Evolutionary conservation across 2,113 vertebrate species (phyloP).

Genomic region (Dasyurus viverrinus): DNA sequence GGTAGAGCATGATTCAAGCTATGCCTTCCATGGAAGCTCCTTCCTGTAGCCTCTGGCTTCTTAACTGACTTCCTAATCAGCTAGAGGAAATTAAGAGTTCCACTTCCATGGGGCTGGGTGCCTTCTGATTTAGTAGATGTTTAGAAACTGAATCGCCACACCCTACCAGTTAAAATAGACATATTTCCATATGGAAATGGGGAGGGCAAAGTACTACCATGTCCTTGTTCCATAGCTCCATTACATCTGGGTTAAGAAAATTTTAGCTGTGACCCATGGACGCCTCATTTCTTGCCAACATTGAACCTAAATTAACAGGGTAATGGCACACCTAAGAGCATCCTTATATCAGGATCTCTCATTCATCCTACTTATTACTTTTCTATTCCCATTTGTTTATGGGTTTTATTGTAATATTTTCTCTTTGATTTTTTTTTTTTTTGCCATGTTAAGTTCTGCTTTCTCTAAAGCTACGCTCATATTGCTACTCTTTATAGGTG

Average conservation of each 20-base stretch:
- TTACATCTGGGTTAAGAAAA: background rate
- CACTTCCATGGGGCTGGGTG: background rate
- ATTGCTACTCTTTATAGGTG: background rate
- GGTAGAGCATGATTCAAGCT: too few relatives aligned
- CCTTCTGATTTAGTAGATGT: background rate
- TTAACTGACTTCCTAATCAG: background rate
- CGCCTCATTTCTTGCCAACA: background rate
- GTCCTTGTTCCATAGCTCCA: background rate
- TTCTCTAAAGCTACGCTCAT: background rate
- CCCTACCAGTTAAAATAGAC: background rate
- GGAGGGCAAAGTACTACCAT: background rate
- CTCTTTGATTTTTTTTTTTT: background rate
- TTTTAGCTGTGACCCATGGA: background rate
- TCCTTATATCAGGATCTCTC: background rate
- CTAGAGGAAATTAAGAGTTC: background rate
- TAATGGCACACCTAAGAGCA: background rate
- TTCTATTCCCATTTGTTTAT: background rate
- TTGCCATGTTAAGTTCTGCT: background rate
- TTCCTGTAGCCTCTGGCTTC: background rate
- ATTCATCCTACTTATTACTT: too few relatives aligned
- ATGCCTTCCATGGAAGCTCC: too few relatives aligned
- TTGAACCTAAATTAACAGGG: background rate
- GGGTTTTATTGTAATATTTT: background rate
- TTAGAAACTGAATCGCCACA: background rate
- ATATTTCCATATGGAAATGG: background rate